phyloP scores from a whole-genome alignment of 2,797 vertebrate genomes.

The Artibeus jamaicensis region DNA sequence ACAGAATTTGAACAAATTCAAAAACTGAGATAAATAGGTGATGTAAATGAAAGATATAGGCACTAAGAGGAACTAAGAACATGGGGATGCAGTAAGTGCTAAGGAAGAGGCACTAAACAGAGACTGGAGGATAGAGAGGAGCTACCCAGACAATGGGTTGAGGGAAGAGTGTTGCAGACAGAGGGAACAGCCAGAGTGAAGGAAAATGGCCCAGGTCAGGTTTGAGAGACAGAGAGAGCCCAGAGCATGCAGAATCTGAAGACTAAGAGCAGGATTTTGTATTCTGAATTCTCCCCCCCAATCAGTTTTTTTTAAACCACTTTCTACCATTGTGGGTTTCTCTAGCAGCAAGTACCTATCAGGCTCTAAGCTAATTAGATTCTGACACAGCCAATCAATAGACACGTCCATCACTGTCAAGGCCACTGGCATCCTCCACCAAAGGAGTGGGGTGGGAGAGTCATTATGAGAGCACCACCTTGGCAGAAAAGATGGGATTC shows the following conservation, averaged over 20 bases:
- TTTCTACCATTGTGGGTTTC: neutral
- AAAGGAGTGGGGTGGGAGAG: neutral
- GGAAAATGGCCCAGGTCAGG: neutral
- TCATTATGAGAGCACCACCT: neutral
- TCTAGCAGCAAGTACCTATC: neutral
- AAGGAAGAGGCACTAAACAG: neutral
- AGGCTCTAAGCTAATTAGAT: neutral
- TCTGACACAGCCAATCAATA: neutral
- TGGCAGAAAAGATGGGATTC: neutral
- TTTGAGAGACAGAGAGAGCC: neutral
- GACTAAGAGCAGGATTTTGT: neutral
- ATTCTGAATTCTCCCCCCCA: neutral
- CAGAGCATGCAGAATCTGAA: neutral
- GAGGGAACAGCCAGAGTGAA: neutral
- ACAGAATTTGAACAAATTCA: neutral
- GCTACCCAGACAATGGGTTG: neutral
- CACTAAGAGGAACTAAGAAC: neutral
- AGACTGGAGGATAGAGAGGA: neutral
- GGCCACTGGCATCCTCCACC: neutral
- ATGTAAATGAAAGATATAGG: neutral
- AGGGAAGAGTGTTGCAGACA: neutral
- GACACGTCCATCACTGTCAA: neutral
- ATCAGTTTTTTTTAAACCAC: neutral
- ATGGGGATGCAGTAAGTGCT: neutral
- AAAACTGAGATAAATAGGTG: neutral